Evolutionary conservation across 2,888 invertebrate genomes (phyloP), one percentile per base, ranked within the genome.

Genomic region (Polydrusus cervinus): DNA sequence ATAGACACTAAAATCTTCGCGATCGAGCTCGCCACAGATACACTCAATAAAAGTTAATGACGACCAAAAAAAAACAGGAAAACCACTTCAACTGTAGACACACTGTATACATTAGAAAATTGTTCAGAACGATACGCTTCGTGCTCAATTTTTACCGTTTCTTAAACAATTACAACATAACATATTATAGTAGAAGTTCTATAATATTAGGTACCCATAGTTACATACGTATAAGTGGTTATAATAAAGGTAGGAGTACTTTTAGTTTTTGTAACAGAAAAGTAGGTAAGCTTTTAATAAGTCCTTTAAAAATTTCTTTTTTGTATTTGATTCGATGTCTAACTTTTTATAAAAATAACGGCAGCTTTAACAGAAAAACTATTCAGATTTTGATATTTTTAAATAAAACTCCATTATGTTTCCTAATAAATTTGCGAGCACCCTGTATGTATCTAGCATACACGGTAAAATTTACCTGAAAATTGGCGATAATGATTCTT

Each of bases 31-130:
- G n/a, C n/a, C n/a, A n/a, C n/a, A n/a, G n/a, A n/a, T n/a, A n/a
- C n/a, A n/a, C n/a, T n/a, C n/a, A n/a, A n/a, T n/a, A n/a, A n/a
- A n/a, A n/a, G n/a, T n/a, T n/a, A n/a, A n/a, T n/a, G n/a, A n/a
- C n/a, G n/a, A n/a, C n/a, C n/a, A n/a, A n/a, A n/a, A n/a, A n/a
- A n/a, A n/a, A 34, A 9, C 7, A 34, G 10, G 6, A 34, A 3
- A 34, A 34, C 8, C 5, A 3, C 3, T 34, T 7, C 3, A 34
- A 34, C 34, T 47, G 16, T 8, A 16, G 40, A 25, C 25, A 69
- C 43, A 60, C 55, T n/a, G 34, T 71, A 43, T 53, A 71, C 57
- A 62, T 71, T 60, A 75, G 53, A 75, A 75, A 62, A 75, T 64
- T 68, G 64, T 75, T 61, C 13, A 62, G 47, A 62, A 57, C 71